phyloP scores from a whole-genome alignment of 2,888 invertebrate genomes.

The Ferdinandea cuprea region DNA sequence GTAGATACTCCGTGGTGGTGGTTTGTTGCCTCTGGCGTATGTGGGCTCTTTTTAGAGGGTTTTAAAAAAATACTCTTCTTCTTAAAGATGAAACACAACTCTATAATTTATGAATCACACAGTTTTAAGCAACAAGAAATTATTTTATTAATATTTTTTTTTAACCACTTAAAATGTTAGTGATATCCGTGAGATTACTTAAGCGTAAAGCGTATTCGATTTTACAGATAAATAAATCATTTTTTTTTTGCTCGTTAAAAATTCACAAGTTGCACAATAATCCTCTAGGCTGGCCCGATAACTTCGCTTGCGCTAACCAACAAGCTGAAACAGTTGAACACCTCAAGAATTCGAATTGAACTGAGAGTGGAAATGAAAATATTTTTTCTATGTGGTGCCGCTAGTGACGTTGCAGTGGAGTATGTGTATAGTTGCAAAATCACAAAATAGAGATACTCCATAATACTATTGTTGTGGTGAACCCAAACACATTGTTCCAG shows the following conservation, averaged over 20 bases:
- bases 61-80: too few relatives aligned
- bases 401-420: conserved; percentile 37
- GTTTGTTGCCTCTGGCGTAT: conserved; percentile 23
- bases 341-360: conserved; percentile 64
- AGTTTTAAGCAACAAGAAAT: conserved; percentile 1
- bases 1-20: conserved; percentile 66
- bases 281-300: conserved; percentile 25
- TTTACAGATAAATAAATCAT: conserved; percentile 23
- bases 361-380: conserved; percentile 41
- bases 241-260: conserved; percentile 6
- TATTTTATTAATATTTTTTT: too few relatives aligned
- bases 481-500: conserved; percentile 1
- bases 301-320: background rate
- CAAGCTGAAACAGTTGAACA: conserved; percentile 50
- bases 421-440: conserved; percentile 45
- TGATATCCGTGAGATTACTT: background rate
- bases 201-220: conserved; percentile 11
- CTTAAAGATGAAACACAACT: too few relatives aligned
- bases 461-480: conserved; percentile 28
- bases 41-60: conserved; percentile 26
- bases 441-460: conserved; percentile 28
- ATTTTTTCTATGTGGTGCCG: conserved; percentile 38
- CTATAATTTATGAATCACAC: conserved; percentile 12
- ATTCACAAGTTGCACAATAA: conserved; percentile 40
- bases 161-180: background rate